These are phyloP conservation scores for Venturia canescens DNA, from an alignment of 1,140 invertebrate genomes.

Conservation along the genomic window DNA sequence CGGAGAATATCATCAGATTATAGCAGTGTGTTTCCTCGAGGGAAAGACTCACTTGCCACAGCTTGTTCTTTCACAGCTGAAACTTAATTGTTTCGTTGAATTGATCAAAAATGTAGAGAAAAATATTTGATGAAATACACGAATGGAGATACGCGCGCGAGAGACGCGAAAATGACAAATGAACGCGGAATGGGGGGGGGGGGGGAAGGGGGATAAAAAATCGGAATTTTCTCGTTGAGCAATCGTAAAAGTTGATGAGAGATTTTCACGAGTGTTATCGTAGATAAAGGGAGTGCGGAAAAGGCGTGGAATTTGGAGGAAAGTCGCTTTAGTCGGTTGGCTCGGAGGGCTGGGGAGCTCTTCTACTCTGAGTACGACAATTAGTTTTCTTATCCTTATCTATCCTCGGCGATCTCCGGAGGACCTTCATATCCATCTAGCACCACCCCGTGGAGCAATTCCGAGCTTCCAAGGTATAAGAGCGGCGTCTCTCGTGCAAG, in stretches of 20 bases:
- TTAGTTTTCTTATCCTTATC: slow-evolving; percentile 46
- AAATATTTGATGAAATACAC: too few species aligned
- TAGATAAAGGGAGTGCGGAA: slow-evolving; percentile 20
- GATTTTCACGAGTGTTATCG: slow-evolving; percentile 17
- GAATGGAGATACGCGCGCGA: too few species aligned
- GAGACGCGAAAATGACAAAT: too few species aligned
- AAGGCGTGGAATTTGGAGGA: slow-evolving; percentile 19
- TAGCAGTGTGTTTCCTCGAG: neutral
- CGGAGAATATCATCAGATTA: neutral
- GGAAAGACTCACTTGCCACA: slow-evolving; percentile 21
- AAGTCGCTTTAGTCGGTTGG: slow-evolving; percentile 20
- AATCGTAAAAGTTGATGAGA: slow-evolving; percentile 22
- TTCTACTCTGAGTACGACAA: slow-evolving; percentile 36
- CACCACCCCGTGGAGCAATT: slow-evolving; percentile 24
- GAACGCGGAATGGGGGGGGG: too few species aligned
- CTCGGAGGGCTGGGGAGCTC: slow-evolving; percentile 1
- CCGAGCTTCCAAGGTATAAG: slow-evolving; percentile 21
- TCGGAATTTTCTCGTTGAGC: neutral
- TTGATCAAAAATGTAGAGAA: too few species aligned
- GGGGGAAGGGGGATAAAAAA: too few species aligned
- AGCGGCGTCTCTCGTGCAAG: neutral
- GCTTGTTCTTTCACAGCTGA: slow-evolving; percentile 1
- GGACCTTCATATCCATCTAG: neutral
- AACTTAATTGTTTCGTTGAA: too few species aligned
- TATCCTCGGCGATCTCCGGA: slow-evolving; percentile 36